A percentile compares a stretch with the other conserved stretches of the same genome.
These are phyloP conservation scores for Lepus townsendii DNA, from an alignment of 2,797 vertebrate genomes.

Conservation along the genomic window DNA sequence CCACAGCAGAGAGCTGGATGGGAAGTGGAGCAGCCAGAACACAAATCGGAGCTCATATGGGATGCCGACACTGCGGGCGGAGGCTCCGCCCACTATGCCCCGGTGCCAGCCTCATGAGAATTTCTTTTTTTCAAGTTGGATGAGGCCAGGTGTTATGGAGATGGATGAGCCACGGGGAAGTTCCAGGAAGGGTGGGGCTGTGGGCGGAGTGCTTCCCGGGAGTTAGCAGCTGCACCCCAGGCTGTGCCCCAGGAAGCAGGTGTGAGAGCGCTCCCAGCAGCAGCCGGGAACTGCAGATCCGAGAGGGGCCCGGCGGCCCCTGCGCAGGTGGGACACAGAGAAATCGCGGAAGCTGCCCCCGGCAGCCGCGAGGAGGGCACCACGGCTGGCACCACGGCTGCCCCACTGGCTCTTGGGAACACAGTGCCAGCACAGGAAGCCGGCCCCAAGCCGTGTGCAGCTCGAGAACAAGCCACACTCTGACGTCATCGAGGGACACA, in stretches of 20 bases:
- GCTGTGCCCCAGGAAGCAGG: not conserved
- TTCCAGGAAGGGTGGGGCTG: too few species aligned
- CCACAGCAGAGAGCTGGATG: too few species aligned
- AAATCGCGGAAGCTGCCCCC: not conserved
- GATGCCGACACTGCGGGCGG: too few species aligned
- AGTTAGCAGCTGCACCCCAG: not conserved
- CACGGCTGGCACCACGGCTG: too few species aligned
- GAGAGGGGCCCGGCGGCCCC: not conserved
- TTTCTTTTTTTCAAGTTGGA: not conserved
- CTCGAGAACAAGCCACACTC: not conserved
- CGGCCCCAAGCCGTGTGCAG: accelerated
- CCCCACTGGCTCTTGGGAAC: accelerated
- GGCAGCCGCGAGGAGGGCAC: accelerated
- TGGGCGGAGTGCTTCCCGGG: not conserved
- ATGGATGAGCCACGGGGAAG: not conserved
- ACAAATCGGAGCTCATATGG: too few species aligned
- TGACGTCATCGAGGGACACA: accelerated
- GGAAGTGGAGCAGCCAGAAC: too few species aligned
- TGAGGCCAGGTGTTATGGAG: accelerated
- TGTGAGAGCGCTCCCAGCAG: accelerated
- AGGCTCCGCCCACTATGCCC: too few species aligned
- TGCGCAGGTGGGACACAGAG: not conserved
- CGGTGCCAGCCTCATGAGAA: too few species aligned
- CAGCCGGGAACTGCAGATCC: accelerated
- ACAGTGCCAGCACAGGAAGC: accelerated